phyloP scores from a whole-genome alignment of 2,888 invertebrate genomes.

The Agrotis exclamationis region DNA sequence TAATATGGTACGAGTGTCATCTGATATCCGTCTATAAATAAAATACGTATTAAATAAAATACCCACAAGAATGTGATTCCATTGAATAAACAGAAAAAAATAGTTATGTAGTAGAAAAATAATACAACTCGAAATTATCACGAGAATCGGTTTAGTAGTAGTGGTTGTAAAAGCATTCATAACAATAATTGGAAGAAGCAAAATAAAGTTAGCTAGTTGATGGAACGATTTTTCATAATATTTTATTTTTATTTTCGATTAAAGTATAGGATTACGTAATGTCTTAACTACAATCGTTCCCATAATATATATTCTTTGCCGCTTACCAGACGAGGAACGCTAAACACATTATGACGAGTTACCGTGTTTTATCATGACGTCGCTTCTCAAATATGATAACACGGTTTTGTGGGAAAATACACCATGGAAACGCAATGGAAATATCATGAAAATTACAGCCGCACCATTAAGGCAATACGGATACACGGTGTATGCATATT shows the following conservation, averaged over 20 bases:
- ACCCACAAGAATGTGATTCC: no score
- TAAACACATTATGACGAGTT: constrained; percentile 87
- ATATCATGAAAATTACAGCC: constrained; percentile 74
- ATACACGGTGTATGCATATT: constrained; percentile 68
- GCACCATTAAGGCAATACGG: constrained; percentile 72
- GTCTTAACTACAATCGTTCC: constrained; percentile 24
- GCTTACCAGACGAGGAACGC: constrained; percentile 69
- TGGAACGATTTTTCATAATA: no score
- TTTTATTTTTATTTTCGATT: background rate
- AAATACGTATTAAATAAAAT: no score
- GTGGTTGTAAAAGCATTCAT: no score
- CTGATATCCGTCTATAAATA: no score
- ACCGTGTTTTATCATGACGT: constrained; percentile 75
- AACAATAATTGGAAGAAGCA: no score
- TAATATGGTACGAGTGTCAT: no score
- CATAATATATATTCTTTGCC: constrained; percentile 77
- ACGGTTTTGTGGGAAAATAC: constrained; percentile 73
- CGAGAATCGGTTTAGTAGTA: no score
- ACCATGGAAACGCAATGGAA: constrained; percentile 73
- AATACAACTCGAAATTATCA: no score
- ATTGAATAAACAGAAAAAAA: no score
- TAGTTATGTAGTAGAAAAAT: no score
- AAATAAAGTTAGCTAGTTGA: no score
- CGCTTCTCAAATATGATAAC: constrained; percentile 71
- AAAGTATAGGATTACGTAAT: background rate